phyloP scores from a whole-genome alignment of 2,797 vertebrate species.

The Molothrus aeneus region DNA sequence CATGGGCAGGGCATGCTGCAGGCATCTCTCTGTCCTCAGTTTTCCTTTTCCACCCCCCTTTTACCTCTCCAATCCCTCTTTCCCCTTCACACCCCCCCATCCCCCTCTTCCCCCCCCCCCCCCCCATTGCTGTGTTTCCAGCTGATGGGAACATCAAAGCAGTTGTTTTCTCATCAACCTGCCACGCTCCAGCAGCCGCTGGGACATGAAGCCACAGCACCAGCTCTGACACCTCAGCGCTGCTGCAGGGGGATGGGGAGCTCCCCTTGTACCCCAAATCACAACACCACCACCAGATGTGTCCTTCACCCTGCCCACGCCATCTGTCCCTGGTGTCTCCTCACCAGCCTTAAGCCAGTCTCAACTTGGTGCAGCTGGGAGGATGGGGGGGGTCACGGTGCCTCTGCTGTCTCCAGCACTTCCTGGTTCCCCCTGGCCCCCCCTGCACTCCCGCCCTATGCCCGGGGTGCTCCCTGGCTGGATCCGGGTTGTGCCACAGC shows the following conservation, averaged over 20 bases:
- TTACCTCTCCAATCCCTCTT: background rate
- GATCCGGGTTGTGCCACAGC: background rate
- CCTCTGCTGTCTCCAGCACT: background rate
- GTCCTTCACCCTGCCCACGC: background rate
- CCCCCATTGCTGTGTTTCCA: background rate
- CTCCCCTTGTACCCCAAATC: background rate
- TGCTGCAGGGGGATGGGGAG: background rate
- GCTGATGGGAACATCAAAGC: slow-evolving; percentile 14
- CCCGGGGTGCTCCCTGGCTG: accelerated
- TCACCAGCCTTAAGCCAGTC: background rate
- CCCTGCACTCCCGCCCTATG: background rate
- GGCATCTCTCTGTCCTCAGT: background rate
- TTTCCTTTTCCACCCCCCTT: background rate
- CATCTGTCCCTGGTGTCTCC: background rate
- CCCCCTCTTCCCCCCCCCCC: background rate
- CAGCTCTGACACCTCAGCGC: background rate
- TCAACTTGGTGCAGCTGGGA: background rate
- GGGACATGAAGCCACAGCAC: background rate
- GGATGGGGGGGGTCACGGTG: background rate
- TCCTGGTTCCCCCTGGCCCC: background rate
- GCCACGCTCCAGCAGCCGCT: background rate
- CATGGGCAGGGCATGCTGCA: background rate
- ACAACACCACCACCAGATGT: background rate
- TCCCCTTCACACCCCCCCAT: no score
- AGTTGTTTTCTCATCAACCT: background rate